Evolutionary conservation across 92 coral and sea anemone species (phyloP).

Genomic region (Montipora capitata): DNA sequence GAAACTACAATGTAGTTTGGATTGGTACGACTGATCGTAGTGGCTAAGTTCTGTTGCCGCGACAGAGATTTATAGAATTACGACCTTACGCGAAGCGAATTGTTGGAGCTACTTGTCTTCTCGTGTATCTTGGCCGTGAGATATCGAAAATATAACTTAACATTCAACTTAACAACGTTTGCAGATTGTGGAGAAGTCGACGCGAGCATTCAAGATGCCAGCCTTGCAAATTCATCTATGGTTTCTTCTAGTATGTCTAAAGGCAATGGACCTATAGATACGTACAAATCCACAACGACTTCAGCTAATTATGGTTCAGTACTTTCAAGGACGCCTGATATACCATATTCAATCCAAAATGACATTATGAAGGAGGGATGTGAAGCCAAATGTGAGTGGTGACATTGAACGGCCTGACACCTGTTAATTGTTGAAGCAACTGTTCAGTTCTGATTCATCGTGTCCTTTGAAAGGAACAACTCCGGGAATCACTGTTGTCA

Average conservation of each 20-base stretch:
- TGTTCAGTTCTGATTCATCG: background rate
- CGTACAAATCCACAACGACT: background rate
- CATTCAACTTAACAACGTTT: background rate
- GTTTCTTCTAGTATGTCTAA: background rate
- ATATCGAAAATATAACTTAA: no score
- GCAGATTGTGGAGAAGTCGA: constrained; percentile 3
- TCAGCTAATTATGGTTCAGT: constrained; percentile 20
- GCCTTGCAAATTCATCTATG: constrained; percentile 1
- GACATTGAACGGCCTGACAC: background rate
- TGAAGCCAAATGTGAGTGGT: constrained; percentile 17
- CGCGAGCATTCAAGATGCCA: constrained; percentile 23
- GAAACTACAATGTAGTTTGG: no score
- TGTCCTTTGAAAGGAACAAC: background rate
- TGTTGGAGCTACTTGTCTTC: no score
- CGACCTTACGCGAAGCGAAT: no score
- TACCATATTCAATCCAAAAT: constrained; percentile 38
- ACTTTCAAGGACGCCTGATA: background rate
- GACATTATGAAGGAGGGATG: background rate
- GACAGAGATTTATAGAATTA: no score
- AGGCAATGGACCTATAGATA: background rate
- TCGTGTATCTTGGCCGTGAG: no score
- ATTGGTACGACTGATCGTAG: no score
- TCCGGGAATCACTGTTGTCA: no score
- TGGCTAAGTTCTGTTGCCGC: no score
- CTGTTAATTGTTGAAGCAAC: background rate